Conservation (phyloP, 92 coral and sea anemone species). For the Phenganax marumi region DNA sequence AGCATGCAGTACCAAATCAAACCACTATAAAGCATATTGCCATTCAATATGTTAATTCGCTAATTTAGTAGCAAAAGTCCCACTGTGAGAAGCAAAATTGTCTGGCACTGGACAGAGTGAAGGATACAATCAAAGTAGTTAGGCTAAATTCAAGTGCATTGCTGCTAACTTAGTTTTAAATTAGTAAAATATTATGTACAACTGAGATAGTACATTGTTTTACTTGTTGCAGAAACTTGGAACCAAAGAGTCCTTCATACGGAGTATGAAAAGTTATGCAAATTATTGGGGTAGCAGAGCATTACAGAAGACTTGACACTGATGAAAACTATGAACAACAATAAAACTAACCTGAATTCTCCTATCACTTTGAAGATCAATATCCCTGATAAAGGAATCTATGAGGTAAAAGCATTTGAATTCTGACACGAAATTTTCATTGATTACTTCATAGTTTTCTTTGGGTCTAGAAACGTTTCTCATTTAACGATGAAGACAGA, state of each 20-base stretch:
- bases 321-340: conserved; percentile 18
- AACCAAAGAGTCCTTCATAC: not conserved
- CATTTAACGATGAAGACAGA: conserved; percentile 76
- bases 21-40: no score
- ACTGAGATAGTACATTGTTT: no score
- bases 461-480: conserved; percentile 64
- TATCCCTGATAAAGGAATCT: conserved; percentile 38
- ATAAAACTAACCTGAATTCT: not conserved
- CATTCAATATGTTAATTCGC: no score
- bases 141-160: no score
- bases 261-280: conserved; percentile 5
- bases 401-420: conserved; percentile 12
- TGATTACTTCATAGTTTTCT: not conserved
- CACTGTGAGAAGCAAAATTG: no score
- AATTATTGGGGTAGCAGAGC: not conserved
- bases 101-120: no score
- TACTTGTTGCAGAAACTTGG: no score
- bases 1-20: no score
- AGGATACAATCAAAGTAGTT: no score
- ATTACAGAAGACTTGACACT: conserved; percentile 1
- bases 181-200: no score
- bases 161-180: no score
- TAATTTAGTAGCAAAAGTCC: no score
- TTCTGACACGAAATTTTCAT: not conserved
- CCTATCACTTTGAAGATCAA: conserved; percentile 22